phyloP scores from a whole-genome alignment of 2,888 invertebrate genomes.

The Ceriagrion tenellum region DNA sequence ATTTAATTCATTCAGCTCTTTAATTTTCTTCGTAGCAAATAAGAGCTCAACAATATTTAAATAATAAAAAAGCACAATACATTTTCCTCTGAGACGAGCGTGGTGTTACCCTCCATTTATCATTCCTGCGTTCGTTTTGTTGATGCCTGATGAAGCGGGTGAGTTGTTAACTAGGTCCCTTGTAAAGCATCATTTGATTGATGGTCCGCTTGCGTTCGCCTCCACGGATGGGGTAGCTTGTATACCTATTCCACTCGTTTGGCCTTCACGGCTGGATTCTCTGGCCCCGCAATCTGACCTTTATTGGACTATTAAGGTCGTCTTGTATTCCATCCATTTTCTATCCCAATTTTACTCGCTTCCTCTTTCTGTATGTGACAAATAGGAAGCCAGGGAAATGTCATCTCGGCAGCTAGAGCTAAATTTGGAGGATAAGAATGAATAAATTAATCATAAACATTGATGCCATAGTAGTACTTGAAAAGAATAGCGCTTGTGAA shows the following conservation, averaged over 20 bases:
- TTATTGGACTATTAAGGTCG: constrained; percentile 19
- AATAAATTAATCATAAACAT: background rate
- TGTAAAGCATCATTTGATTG: constrained; percentile 4
- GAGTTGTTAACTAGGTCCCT: background rate
- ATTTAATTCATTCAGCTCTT: no score
- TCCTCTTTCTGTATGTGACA: background rate
- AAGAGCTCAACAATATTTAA: no score
- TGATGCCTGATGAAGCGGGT: background rate
- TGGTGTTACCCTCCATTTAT: background rate
- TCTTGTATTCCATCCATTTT: background rate
- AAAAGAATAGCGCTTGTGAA: no score
- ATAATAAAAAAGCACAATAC: no score
- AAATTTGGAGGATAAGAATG: no score
- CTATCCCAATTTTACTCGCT: background rate
- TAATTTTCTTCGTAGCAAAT: no score
- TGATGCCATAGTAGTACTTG: no score
- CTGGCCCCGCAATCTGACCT: constrained; percentile 6
- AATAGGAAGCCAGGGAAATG: background rate
- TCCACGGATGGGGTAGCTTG: background rate
- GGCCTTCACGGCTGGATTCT: background rate
- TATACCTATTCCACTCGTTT: background rate
- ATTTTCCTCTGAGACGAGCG: background rate
- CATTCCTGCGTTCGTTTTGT: background rate
- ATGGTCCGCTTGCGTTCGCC: background rate
- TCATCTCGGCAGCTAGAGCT: background rate